Evolutionary conservation across 1,140 invertebrate species (phyloP), one percentile per base, ranked within the genome.

Genomic region (Brachionus sp.): DNA sequence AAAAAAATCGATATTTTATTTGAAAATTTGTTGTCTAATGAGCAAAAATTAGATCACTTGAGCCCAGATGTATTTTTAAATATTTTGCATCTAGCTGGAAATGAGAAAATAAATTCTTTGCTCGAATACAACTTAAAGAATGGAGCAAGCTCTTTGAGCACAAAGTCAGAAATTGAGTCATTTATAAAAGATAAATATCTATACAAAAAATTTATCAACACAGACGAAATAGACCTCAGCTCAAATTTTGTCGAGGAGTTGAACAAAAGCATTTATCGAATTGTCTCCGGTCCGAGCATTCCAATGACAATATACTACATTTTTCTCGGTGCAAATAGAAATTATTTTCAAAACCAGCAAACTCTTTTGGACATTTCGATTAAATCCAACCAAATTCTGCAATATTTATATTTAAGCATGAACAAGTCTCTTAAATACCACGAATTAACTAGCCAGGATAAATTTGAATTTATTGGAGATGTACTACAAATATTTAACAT

Each of bases 231-330:
- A 5, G 77, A 80, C 29, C 3, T 39, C 13, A 80, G 12, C 6
- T 23, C 35, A 66, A 80, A 80, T 35, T 80, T 37, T 57, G n/a
- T 66, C 10, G 50, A 80, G 25, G 77, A 80, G 10, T 23, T 80
- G 7, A 80, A 80, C 16, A 62, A 44, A 37, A 33, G 19, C 62
- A 37, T 80, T 46, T 62, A 33, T 16, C 46, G 42, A 80, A 57
- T 42, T 7, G 16, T 80, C n/a, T 57, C 50, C 5, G 50, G 77
- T 50, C 77, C 29, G 25, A 39, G 77, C 25, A 57, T 80, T 19
- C 29, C 50, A 80, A 80, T 80, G 77, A 62, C 46, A n/a, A 66
- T 80, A 42, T 80, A 80, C n/a, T 62, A 66, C 33, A 25, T 80
- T 12, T 62, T 57, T 53, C 50, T 80, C 19, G 77, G 77, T 12